Evolutionary conservation across 2,797 vertebrate species (phyloP), one percentile per base, ranked within the genome.

Genomic region (Sebastes taczanowskii): DNA sequence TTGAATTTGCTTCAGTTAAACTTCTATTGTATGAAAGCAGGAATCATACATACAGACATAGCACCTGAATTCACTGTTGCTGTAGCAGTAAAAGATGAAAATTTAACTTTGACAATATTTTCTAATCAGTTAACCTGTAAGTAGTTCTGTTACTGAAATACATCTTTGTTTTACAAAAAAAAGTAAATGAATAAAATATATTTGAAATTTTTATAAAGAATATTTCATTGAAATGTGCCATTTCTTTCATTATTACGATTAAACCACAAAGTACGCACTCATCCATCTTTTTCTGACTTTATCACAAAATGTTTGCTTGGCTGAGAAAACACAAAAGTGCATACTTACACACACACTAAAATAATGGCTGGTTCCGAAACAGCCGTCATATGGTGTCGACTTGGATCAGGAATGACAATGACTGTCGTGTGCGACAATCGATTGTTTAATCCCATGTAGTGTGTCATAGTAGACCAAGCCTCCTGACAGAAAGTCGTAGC

Each of bases 181-280:
- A 93, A 93, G 82, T 84, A 89, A 94, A 91, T 90, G 49, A 93
- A 95, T 94, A 92, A 94, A 95, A 93, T 93, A 94, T 94, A 94
- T 93, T 94, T 94, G 87, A 94, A 89, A 94, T 92, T 94, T 93
- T 94, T 93, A 93, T 93, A 86, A 86, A 92, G 86, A 91, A 93
- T 49, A 81, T 64, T 35, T 85, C 65, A 84, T 84, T 80, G 32
- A 82, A 77, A 74, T 72, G 80, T 87, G 78, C 65, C 11, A 3
- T 90, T 85, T 87, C 2, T 81, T 83, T 35, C 38, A 27, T 53
- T 9, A 14, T 25, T 68, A 30, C 32, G 4, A 70, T 30, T 64
- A 42, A 77, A 78, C 14, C 9, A 73, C n/a, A 72, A 53, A 32
- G 6, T 64, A 10, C 22, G 71, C 3, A 58, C 11, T 23, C 29